Base-by-base conservation (phyloP, 2,888 invertebrate species). In the Trypoxylon attenuatum region DNA sequence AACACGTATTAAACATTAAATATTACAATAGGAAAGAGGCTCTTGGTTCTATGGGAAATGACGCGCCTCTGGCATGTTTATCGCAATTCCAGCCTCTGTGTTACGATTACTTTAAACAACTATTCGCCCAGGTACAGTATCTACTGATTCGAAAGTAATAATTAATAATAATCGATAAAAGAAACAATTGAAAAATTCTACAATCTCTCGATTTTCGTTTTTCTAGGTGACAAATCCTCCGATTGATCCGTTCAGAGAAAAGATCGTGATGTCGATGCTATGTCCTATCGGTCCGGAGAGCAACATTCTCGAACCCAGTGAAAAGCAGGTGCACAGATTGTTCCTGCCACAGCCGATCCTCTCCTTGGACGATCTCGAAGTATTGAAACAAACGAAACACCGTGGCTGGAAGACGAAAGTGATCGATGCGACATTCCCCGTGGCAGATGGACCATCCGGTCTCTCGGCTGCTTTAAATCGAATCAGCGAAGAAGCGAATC, bases 11-110 rank as follows among this genome's bases (percentile, higher is more conserved):
- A 39, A 2, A 19, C 4, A 0, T 21, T 25, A 16, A 10, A n/a
- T 51, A 55, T 58, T 41, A n/a, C n/a, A n/a, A 33, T 87, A 98
- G 97, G 87, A 99, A 99, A 89, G 99, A 99, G 89, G 96, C 98
- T 0, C 90, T 99, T 18, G 99, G 99, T 53, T 99, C 98, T 22
- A 99, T 99, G 99, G 99, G 99, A 61, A 99, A 99, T 87, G 99
- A 99, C 88, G 96, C 96, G 0, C 99, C 99, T 0, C 88, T 99
- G 74, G 99, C 99, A 5, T 99, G 99, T 82, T 91, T 99, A 21
- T 99, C 99, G 0, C 91, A 92, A 85, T 98, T 96, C 89, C 96
- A 98, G 85, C 99, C 99, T 5, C 89, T 98, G 60, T 91, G 96
- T 1, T 99, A 98, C 87, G 96, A 96, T 78, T 99, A 99, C 88